These are phyloP conservation scores for Pelecanoides urinatrix DNA, from an alignment of 2,113 vertebrate species.

Conservation along the genomic window DNA sequence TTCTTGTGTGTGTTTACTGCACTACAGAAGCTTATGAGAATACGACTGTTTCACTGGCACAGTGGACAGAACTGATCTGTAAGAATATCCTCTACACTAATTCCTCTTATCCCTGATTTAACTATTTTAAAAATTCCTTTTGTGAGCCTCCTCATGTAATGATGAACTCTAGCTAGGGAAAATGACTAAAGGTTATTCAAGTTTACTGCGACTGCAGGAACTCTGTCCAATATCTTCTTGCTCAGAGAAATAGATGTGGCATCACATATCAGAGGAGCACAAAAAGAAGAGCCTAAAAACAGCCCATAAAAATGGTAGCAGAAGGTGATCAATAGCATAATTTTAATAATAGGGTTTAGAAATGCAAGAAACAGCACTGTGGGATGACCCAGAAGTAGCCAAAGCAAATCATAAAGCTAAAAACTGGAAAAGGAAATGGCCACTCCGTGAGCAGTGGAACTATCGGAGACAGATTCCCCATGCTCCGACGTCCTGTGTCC, in stretches of 20 bases:
- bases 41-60: neutral
- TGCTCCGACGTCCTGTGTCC: rapidly evolving
- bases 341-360: neutral
- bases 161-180: neutral
- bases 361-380: neutral
- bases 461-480: neutral
- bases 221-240: neutral
- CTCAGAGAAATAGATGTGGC: neutral
- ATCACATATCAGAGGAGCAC: neutral
- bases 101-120: neutral
- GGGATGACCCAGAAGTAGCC: neutral
- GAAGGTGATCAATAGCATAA: neutral
- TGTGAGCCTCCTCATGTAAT: neutral
- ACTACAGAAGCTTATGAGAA: neutral
- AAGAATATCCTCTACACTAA: neutral
- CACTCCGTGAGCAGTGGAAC: neutral
- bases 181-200: neutral
- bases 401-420: neutral
- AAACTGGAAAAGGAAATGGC: neutral
- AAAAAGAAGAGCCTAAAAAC: neutral
- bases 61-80: neutral
- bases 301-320: neutral
- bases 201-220: neutral
- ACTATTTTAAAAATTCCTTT: neutral
- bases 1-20: neutral